Conservation (phyloP, 2,888 invertebrate species). For the Bombylius discolor region DNA sequence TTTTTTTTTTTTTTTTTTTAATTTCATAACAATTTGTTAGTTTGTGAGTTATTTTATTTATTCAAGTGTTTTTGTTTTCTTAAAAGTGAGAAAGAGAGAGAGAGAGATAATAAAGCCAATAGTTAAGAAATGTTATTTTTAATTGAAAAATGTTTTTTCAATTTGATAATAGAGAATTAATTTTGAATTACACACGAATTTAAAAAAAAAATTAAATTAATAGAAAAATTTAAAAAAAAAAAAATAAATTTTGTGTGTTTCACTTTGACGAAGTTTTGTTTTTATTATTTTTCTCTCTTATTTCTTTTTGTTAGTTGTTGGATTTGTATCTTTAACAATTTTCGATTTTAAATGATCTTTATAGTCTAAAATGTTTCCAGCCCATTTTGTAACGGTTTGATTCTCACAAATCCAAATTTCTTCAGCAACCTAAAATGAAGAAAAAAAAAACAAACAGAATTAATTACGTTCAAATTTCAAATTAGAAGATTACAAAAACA, state of each 20-base stretch:
- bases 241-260: not conserved
- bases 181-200: too few relatives aligned
- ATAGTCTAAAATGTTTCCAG: conserved; percentile 89
- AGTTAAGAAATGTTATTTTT: too few relatives aligned
- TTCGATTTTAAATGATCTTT: conserved; percentile 87
- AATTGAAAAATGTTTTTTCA: too few relatives aligned
- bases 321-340: conserved; percentile 47
- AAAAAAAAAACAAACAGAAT: not conserved
- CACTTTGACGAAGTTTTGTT: too few relatives aligned
- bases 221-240: not conserved
- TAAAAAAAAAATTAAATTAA: too few relatives aligned
- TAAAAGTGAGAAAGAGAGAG: too few relatives aligned
- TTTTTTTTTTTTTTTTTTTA: too few relatives aligned
- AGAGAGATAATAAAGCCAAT: too few relatives aligned
- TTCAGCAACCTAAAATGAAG: conserved; percentile 70
- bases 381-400: conserved; percentile 90
- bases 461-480: not conserved
- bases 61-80: too few relatives aligned
- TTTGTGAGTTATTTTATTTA: too few relatives aligned
- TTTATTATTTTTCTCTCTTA: conserved; percentile 1
- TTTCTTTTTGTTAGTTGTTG: conserved; percentile 7
- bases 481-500: not conserved
- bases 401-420: conserved; percentile 99
- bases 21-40: too few relatives aligned
- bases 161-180: too few relatives aligned